These are phyloP conservation scores for Agrochola litura DNA, from an alignment of 2,888 invertebrate species.

Conservation along the genomic window DNA sequence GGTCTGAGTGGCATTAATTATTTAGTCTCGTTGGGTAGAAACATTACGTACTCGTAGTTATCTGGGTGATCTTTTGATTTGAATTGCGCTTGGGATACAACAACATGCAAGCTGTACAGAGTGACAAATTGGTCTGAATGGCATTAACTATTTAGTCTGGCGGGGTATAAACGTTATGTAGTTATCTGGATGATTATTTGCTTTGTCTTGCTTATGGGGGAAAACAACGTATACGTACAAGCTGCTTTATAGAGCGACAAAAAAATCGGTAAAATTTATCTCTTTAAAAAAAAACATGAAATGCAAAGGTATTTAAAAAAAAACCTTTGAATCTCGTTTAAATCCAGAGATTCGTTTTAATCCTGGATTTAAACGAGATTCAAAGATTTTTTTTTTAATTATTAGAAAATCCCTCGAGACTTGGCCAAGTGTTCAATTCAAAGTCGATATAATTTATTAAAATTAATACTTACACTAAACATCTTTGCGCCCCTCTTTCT, in stretches of 20 bases:
- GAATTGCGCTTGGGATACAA: background rate
- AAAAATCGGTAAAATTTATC: too few relatives aligned
- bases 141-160: constrained; percentile 37
- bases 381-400: too few relatives aligned
- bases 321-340: too few relatives aligned
- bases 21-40: constrained; percentile 32
- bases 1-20: constrained; percentile 22
- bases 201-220: background rate
- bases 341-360: too few relatives aligned
- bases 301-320: too few relatives aligned
- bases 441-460: background rate
- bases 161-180: constrained; percentile 2
- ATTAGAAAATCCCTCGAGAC: background rate
- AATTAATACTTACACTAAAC: background rate
- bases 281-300: too few relatives aligned
- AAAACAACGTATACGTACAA: background rate
- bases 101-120: background rate
- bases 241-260: background rate
- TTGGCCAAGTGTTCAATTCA: background rate
- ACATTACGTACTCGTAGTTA: background rate
- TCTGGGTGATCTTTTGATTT: background rate
- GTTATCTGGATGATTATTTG: background rate
- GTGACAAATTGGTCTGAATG: constrained; percentile 10
- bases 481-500: background rate
- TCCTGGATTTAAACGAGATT: too few relatives aligned